Percentiles rank a stretch among this genome's conserved stretches.
These are phyloP conservation scores for Prionchulus punctatus DNA, from an alignment of 2,888 invertebrate species.

Conservation along the genomic window DNA sequence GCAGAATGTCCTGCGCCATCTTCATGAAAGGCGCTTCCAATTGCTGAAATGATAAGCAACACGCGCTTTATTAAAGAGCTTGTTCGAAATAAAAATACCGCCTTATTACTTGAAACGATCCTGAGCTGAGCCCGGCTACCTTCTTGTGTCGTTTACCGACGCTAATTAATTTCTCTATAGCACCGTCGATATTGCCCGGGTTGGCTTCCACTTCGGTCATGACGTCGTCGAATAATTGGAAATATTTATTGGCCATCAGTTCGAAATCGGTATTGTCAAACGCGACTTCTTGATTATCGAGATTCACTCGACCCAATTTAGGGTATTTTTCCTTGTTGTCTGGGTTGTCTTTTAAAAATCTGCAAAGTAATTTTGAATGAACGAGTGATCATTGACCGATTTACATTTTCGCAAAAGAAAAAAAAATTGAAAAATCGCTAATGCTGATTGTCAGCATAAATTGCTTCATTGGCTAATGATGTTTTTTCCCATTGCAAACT, in stretches of 20 bases:
- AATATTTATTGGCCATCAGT: slow-evolving; percentile 2
- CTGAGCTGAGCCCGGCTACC: slow-evolving; percentile 13
- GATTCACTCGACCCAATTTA: slow-evolving; percentile 19
- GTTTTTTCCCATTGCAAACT: no score
- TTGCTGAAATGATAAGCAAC: slow-evolving; percentile 24
- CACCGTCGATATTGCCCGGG: slow-evolving; percentile 23
- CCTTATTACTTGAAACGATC: not conserved
- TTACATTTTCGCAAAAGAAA: no score
- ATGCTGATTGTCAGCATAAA: no score
- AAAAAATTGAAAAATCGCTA: no score
- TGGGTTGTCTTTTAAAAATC: slow-evolving; percentile 22
- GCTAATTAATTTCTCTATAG: slow-evolving; percentile 20
- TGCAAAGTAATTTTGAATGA: slow-evolving; percentile 16
- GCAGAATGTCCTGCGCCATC: slow-evolving; percentile 31
- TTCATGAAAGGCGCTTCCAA: slow-evolving; percentile 37
- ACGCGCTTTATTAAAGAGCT: no score
- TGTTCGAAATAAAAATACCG: not conserved
- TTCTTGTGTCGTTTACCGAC: slow-evolving; percentile 29
- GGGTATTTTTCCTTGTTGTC: slow-evolving; percentile 19
- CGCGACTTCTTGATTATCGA: slow-evolving; percentile 11
- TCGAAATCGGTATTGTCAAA: slow-evolving; percentile 20
- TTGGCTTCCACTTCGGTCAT: slow-evolving; percentile 26
- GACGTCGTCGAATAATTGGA: slow-evolving; percentile 26
- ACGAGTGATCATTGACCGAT: no score
- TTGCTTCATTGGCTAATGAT: no score